Conservation (phyloP, 1,140 invertebrate species). For the Triops cancriformis region DNA sequence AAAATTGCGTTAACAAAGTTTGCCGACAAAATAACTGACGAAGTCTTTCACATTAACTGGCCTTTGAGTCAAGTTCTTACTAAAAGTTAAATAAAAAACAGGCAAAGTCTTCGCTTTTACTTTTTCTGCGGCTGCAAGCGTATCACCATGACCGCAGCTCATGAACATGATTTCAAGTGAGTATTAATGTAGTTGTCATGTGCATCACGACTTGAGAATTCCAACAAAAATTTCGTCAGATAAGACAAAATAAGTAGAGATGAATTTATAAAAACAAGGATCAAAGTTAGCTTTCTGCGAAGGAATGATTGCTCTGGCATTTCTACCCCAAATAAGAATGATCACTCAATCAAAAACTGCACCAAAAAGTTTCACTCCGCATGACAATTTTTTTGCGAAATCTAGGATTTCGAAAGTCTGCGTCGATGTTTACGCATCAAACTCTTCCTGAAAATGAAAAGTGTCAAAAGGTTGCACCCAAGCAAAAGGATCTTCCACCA, state of each 20-base stretch:
- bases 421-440: not conserved
- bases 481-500: conserved; percentile 31
- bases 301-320: conserved; percentile 9
- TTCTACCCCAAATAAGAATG: not conserved
- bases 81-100: not conserved
- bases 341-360: not conserved
- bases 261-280: not conserved
- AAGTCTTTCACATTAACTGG: not conserved
- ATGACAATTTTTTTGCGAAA: not conserved
- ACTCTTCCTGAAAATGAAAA: conserved; percentile 40
- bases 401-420: not conserved
- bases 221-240: not conserved
- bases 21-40: not conserved
- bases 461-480: conserved; percentile 37
- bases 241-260: not conserved
- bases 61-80: not conserved
- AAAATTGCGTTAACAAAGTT: not conserved
- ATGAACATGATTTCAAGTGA: conserved; percentile 4
- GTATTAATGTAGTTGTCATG: not conserved
- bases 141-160: not conserved
- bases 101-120: not conserved
- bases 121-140: not conserved
- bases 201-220: not conserved
- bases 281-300: not conserved
- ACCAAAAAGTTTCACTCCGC: not conserved